Evolutionary conservation across 2,888 invertebrate species (phyloP).

Genomic region (Mystacides longicornis): DNA sequence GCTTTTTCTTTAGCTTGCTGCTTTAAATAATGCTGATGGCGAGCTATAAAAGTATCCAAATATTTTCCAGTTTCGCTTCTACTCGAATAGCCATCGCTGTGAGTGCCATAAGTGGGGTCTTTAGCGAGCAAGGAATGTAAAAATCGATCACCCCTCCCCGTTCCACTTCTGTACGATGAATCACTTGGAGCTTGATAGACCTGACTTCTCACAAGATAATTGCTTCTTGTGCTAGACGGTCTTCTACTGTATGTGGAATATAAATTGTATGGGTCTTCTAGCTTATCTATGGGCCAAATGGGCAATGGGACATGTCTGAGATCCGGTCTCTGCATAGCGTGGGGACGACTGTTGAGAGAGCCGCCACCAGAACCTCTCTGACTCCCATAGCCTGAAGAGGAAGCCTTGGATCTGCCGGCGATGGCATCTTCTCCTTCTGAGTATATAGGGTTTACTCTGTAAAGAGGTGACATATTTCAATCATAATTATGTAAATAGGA

Average conservation of each 20-base stretch:
- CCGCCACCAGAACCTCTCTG: constrained; percentile 25
- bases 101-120: constrained; percentile 10
- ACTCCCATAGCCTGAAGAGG: constrained; percentile 25
- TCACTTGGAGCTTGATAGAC: constrained; percentile 18
- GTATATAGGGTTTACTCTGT: constrained; percentile 24
- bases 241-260: constrained; percentile 20
- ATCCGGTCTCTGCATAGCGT: constrained; percentile 12
- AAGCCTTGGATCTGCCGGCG: constrained; percentile 25
- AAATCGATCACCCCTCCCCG: constrained; percentile 14
- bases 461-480: not conserved
- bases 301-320: constrained; percentile 15
- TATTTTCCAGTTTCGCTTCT: constrained; percentile 18
- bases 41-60: constrained; percentile 13
- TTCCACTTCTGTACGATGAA: constrained; percentile 14
- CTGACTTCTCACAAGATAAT: constrained; percentile 14
- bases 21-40: constrained; percentile 12
- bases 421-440: constrained; percentile 23
- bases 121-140: constrained; percentile 8
- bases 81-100: constrained; percentile 16
- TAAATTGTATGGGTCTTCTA: constrained; percentile 22
- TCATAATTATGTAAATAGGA: not conserved
- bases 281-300: constrained; percentile 15
- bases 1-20: constrained; percentile 10
- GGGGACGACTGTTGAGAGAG: constrained; percentile 20
- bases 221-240: constrained; percentile 11